Conservation (phyloP, 2,888 invertebrate genomes). For the Creontiades dilutus region DNA sequence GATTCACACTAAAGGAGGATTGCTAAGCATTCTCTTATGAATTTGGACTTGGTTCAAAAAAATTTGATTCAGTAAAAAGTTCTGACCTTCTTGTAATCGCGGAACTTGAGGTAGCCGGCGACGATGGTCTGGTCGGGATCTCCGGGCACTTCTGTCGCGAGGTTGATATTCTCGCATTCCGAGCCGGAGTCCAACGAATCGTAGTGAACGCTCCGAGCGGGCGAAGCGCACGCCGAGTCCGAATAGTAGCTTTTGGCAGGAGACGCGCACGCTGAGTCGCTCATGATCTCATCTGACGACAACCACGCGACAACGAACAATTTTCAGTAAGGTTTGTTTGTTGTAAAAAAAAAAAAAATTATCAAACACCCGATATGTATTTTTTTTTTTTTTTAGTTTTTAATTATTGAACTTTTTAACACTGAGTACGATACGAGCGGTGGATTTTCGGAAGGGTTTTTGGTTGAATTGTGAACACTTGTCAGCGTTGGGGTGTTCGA, state of each 20-base stretch:
- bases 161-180: conserved; percentile 76
- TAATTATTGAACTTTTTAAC: neutral
- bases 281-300: conserved; percentile 53
- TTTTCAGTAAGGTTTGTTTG: no score
- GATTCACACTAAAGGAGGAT: no score
- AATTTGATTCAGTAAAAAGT: no score
- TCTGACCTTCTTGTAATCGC: conserved; percentile 86
- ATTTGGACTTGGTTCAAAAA: no score
- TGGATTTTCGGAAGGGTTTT: neutral
- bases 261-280: conserved; percentile 62
- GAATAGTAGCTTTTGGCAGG: conserved; percentile 63
- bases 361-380: no score
- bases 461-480: neutral
- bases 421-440: neutral
- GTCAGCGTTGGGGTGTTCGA: neutral
- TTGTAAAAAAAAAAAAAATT: no score
- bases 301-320: neutral
- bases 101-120: conserved; percentile 86
- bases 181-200: conserved; percentile 75
- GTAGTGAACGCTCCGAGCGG: conserved; percentile 77
- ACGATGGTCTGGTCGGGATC: conserved; percentile 84
- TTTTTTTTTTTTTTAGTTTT: neutral
- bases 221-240: conserved; percentile 76
- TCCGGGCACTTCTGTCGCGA: conserved; percentile 80
- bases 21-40: no score